Evolutionary conservation across 2,797 vertebrate genomes (phyloP), one percentile per base, ranked within the genome.

Genomic region (Lerista edwardsae): DNA sequence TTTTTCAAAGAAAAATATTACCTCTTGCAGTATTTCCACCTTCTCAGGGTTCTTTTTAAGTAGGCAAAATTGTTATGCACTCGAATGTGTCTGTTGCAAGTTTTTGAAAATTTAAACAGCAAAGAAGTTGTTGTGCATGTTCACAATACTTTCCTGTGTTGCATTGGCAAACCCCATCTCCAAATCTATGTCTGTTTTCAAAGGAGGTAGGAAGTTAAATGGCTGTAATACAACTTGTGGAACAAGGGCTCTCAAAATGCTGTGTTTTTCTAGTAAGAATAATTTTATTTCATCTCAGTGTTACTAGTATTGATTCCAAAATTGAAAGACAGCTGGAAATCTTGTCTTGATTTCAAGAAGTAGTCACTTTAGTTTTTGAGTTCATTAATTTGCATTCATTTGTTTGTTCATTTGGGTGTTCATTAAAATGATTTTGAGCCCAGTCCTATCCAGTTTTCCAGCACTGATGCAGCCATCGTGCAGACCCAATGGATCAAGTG

Each of bases 1-100:
- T 51, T 86, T 86, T 85, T 85, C 34, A 74, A 3, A 25, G 31
- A 81, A 82, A 19, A 81, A 61, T 73, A 11, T 80, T 72, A 62
- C 11, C 65, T 87, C 62, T 59, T 86, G 39, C 73, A 84, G 0
- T 0, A 0, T 74, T 59, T 87, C 69, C 57, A 7, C 86, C 77
- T 84, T 62, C 29, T 69, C 51, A 83, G 19, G 61, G 25, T 68
- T 65, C 47, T 17, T 68, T 80, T 83, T 51, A 79, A 19, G 47
- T 27, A 4, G 21, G 27, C 10, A 77, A 83, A 59, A 41, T 47
- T 74, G 69, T 79, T 71, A 31, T 68, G n/a, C 44, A 64, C 34
- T 76, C 71, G n/a, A 71, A 51, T 19, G 31, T 75, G 57, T 64
- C 12, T 64, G 21, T 62, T 77, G 21, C 69, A 80, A 47, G 23